Percentiles rank a stretch among this genome's conserved stretches.
Evolutionary conservation across 2,113 vertebrate genomes (phyloP).

Genomic region (Mungos mungo): DNA sequence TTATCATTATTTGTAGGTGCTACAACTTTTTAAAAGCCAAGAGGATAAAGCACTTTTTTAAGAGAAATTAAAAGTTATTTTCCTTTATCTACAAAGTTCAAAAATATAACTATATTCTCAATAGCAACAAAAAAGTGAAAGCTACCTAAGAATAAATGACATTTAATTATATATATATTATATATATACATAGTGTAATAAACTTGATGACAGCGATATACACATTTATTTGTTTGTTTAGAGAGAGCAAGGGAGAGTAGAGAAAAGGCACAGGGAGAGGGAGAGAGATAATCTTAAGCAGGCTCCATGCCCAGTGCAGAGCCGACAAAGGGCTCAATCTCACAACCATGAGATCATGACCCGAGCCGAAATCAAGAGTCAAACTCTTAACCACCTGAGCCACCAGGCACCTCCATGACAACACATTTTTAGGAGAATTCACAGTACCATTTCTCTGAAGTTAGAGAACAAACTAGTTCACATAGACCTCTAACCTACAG

Average conservation of each 20-base stretch:
- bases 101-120: not conserved
- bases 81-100: not conserved
- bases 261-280: too few species aligned
- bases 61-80: not conserved
- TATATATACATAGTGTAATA: too few species aligned
- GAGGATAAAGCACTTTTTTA: not conserved
- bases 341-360: too few species aligned
- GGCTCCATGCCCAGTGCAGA: too few species aligned
- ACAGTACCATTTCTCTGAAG: not conserved
- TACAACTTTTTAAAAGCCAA: not conserved
- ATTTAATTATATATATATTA: not conserved
- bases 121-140: conserved; percentile 23
- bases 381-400: too few species aligned
- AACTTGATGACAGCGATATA: too few species aligned
- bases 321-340: too few species aligned
- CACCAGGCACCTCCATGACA: not conserved
- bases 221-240: too few species aligned
- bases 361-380: too few species aligned
- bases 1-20: not conserved
- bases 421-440: not conserved
- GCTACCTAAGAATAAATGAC: not conserved
- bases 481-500: not conserved
- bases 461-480: not conserved
- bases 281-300: too few species aligned
- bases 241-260: too few species aligned